Evolutionary conservation across 2,113 vertebrate genomes (phyloP), one percentile per base, ranked within the genome.

Genomic region (Phaethon lepturus): DNA sequence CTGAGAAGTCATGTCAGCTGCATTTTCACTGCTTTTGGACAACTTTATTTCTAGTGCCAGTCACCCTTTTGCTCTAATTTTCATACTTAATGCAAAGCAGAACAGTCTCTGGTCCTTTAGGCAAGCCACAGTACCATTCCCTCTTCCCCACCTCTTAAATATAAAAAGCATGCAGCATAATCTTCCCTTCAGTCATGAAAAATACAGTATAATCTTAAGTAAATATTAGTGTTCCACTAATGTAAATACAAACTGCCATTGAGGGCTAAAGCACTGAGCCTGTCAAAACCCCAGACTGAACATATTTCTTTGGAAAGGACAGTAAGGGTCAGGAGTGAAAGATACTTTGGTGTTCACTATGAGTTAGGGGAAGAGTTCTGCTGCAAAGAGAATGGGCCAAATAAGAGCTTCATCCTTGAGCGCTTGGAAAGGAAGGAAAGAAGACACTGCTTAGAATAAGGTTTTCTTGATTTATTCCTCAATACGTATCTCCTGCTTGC

Each of bases 151-250:
- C 45, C 63, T 92, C 92, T 67, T 31, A 62, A 88, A 85, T 26
- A 80, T 15, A 85, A 80, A 92, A 95, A 94, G 77, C 94, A 91
- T 67, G 89, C 58, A 28, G 82, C 82, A 64, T 63, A 94, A 95
- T 93, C 93, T 93, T 83, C 90, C 87, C 87, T 80, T 79, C 92
- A 71, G 87, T 76, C 90, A 63, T 62, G 85, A 89, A 82, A 95
- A 95, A 93, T 67, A 91, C 24, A 59, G 85, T 52, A 78, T 93
- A 93, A 96, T 93, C 96, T 93, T 94, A 93, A 96, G 93, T 94
- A 95, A 95, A 95, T 94, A 93, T 96, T 94, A 93, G 87, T 66
- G 85, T 75, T 95, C 90, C 76, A 69, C 90, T 93, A 76, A 72
- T 9, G 3, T 88, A 94, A 95, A 93, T 93, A 94, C 92, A 93